Percentiles rank a stretch among this genome's conserved stretches.
phyloP scores from a whole-genome alignment of 2,797 vertebrate species.

The Sparus aurata region DNA sequence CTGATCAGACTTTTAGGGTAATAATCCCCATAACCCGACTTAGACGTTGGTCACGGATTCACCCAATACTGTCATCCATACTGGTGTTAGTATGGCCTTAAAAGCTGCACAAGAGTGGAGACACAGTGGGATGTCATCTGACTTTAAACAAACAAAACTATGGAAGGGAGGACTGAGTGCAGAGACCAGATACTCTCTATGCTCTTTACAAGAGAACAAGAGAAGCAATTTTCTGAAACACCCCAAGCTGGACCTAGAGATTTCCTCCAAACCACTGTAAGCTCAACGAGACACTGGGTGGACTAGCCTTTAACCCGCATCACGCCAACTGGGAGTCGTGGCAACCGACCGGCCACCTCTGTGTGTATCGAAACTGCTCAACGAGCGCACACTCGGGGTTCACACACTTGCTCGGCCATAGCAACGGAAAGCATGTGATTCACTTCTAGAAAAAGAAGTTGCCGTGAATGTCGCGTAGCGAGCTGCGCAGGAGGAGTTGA shows the following conservation, averaged over 20 bases:
- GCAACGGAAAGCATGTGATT: slow-evolving; percentile 48
- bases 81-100: neutral
- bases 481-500: slow-evolving; percentile 46
- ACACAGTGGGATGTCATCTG: slow-evolving; percentile 12
- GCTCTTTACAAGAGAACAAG: no score
- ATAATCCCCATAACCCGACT: no score
- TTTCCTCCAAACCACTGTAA: slow-evolving; percentile 29
- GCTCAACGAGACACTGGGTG: neutral
- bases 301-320: slow-evolving; percentile 17
- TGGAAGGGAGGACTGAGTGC: neutral
- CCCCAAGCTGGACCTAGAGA: neutral
- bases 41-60: neutral
- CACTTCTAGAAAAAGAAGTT: slow-evolving; percentile 33
- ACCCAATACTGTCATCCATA: neutral
- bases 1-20: no score
- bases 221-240: slow-evolving; percentile 7
- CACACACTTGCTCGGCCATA: slow-evolving; percentile 31
- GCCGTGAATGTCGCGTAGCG: slow-evolving; percentile 32
- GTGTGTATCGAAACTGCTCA: slow-evolving; percentile 70
- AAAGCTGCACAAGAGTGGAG: neutral
- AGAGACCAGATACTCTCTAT: neutral
- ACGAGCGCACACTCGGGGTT: slow-evolving; percentile 59
- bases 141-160: slow-evolving; percentile 32
- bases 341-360: slow-evolving; percentile 63
- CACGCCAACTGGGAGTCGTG: slow-evolving; percentile 57